These are phyloP conservation scores for Loxodonta africana DNA, from an alignment of 2,113 vertebrate species.

Conservation along the genomic window DNA sequence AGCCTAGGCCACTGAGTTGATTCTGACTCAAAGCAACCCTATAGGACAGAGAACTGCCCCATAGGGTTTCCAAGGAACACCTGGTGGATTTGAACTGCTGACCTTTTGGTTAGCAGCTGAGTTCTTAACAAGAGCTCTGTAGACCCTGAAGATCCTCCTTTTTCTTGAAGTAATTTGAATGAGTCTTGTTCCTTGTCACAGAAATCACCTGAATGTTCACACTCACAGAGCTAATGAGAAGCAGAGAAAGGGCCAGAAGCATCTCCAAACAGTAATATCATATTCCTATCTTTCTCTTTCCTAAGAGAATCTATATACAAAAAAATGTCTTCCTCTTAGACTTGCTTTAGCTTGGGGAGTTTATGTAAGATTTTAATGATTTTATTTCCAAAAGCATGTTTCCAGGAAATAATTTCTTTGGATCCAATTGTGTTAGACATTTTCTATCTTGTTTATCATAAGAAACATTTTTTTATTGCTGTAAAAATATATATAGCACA, in stretches of 20 bases:
- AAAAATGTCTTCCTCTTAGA: not conserved
- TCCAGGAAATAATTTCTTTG: conserved; percentile 15
- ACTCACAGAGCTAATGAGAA: not conserved
- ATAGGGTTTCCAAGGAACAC: too few relatives aligned
- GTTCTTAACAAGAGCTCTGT: too few relatives aligned
- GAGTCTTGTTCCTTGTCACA: not conserved
- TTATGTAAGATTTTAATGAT: conserved; percentile 37
- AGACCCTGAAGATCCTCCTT: not conserved
- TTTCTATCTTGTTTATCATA: not conserved
- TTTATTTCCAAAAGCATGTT: not conserved
- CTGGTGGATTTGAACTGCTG: too few relatives aligned
- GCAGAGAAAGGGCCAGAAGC: not conserved
- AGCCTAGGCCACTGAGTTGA: too few relatives aligned
- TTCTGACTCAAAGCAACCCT: too few relatives aligned
- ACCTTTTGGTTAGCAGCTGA: too few relatives aligned
- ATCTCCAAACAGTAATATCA: not conserved
- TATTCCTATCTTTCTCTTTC: not conserved
- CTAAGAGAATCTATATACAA: not conserved
- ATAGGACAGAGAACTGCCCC: too few relatives aligned
- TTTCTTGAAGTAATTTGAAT: not conserved
- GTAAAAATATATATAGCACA: not conserved
- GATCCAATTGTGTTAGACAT: not conserved
- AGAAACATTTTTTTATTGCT: not conserved
- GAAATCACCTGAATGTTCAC: not conserved
- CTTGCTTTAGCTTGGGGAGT: not conserved